A percentile compares a stretch with the other conserved stretches of the same genome.
Conservation (phyloP, 2,888 invertebrate species). For the Lithosia quadra region DNA sequence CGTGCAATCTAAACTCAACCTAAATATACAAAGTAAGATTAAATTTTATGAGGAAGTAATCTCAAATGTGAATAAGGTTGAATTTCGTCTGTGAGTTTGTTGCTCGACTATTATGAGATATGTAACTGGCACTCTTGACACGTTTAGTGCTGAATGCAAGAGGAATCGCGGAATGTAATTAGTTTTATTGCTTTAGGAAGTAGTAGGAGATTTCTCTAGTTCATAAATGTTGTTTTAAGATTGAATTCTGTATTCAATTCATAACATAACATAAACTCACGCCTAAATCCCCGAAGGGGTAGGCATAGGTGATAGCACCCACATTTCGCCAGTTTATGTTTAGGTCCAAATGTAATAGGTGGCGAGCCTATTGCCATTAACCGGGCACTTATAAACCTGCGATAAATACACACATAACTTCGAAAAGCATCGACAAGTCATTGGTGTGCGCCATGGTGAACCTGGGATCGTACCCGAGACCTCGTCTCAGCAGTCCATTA, state of each 20-base stretch:
- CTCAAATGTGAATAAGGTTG: conserved; percentile 24
- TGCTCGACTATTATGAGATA: conserved; percentile 37
- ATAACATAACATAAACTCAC: no score
- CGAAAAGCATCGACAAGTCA: no score
- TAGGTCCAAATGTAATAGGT: no score
- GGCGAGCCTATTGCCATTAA: no score
- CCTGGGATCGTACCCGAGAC: no score
- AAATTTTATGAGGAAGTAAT: conserved; percentile 2
- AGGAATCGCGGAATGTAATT: conserved; percentile 47
- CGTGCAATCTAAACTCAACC: conserved; percentile 27
- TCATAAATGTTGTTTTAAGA: not conserved
- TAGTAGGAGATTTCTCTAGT: conserved; percentile 20
- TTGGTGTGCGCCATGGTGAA: no score
- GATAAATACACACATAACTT: no score
- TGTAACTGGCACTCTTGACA: conserved; percentile 38
- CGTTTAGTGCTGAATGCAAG: conserved; percentile 42
- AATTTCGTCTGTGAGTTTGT: conserved; percentile 18
- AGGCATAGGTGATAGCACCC: no score
- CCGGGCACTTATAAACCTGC: no score
- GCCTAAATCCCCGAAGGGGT: no score
- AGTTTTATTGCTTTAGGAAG: conserved; percentile 30
- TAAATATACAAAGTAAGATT: conserved; percentile 6
- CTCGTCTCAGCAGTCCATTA: no score
- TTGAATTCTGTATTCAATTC: not conserved
- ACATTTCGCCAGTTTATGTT: no score